Conservation (phyloP, 2,888 invertebrate genomes). For the Noctua janthina region DNA sequence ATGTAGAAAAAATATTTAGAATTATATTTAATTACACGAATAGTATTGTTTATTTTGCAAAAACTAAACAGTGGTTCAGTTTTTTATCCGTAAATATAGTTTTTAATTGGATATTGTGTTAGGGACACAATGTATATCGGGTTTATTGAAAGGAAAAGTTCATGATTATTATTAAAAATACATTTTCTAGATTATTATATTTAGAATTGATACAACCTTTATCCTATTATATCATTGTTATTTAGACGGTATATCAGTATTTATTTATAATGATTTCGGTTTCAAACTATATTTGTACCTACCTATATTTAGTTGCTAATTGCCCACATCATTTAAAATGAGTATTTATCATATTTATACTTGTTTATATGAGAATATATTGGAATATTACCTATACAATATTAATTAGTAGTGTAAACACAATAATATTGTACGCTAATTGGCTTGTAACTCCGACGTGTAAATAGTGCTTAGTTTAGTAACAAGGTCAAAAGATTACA, state of each 20-base stretch:
- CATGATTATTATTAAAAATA: neutral
- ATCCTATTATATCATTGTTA: conserved; percentile 37
- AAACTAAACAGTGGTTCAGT: neutral
- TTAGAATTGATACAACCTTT: conserved; percentile 7
- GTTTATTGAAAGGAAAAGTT: conserved; percentile 30
- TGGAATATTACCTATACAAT: conserved; percentile 57
- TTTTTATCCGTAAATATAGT: conserved; percentile 1
- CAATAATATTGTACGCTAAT: conserved; percentile 65
- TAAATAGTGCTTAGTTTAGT: conserved; percentile 63
- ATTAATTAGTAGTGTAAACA: conserved; percentile 66
- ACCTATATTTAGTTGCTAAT: conserved; percentile 53
- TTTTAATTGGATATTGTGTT: conserved; percentile 17
- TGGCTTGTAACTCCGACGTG: conserved; percentile 61
- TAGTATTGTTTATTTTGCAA: neutral
- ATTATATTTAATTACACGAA: neutral
- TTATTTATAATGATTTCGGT: conserved; percentile 34
- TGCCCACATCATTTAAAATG: conserved; percentile 52
- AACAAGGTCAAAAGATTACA: conserved; percentile 70
- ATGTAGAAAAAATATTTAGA: neutral
- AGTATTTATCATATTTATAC: conserved; percentile 44
- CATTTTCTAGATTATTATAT: conserved; percentile 18
- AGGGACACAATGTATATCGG: conserved; percentile 21
- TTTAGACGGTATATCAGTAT: conserved; percentile 34
- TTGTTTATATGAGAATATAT: conserved; percentile 47
- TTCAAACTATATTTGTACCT: conserved; percentile 28